Evolutionary conservation across 2,888 invertebrate genomes (phyloP).

Genomic region (Agrochola litura): DNA sequence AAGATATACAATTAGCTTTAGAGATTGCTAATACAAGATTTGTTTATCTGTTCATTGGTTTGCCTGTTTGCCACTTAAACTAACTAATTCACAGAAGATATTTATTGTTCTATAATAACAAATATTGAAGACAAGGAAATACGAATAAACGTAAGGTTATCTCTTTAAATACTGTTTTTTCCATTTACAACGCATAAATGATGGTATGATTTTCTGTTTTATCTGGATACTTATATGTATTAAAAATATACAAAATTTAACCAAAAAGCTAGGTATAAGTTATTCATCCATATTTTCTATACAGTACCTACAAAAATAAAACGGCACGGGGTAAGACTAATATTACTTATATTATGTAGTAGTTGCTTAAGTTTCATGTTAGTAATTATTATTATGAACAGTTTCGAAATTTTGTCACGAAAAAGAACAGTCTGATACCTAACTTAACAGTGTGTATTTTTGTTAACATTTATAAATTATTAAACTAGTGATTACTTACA

Average conservation of each 20-base stretch:
- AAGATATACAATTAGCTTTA: slow-evolving; percentile 16
- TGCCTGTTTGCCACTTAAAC: slow-evolving; percentile 13
- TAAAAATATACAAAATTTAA: slow-evolving; percentile 41
- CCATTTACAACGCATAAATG: neutral
- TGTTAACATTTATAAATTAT: slow-evolving; percentile 31
- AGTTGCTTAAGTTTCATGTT: slow-evolving; percentile 25
- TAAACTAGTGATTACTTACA: slow-evolving; percentile 29
- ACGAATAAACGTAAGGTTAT: slow-evolving; percentile 9
- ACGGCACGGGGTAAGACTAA: slow-evolving; percentile 22
- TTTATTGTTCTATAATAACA: neutral
- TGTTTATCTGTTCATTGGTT: slow-evolving; percentile 23
- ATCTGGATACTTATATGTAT: neutral
- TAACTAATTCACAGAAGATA: slow-evolving; percentile 25
- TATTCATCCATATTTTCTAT: slow-evolving; percentile 14
- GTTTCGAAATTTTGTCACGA: slow-evolving; percentile 44
- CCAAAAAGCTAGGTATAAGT: slow-evolving; percentile 58
- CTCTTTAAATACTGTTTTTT: neutral
- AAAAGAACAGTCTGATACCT: slow-evolving; percentile 33
- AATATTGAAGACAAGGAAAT: slow-evolving; percentile 11
- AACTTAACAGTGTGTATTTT: slow-evolving; percentile 25
- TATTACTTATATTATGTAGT: slow-evolving; percentile 15
- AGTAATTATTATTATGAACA: slow-evolving; percentile 55
- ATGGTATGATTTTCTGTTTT: slow-evolving; percentile 7
- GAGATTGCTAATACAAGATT: slow-evolving; percentile 10
- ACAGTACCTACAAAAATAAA: neutral